phyloP scores from a whole-genome alignment of 1,140 invertebrate species.

The Philopotamus ludificatus region DNA sequence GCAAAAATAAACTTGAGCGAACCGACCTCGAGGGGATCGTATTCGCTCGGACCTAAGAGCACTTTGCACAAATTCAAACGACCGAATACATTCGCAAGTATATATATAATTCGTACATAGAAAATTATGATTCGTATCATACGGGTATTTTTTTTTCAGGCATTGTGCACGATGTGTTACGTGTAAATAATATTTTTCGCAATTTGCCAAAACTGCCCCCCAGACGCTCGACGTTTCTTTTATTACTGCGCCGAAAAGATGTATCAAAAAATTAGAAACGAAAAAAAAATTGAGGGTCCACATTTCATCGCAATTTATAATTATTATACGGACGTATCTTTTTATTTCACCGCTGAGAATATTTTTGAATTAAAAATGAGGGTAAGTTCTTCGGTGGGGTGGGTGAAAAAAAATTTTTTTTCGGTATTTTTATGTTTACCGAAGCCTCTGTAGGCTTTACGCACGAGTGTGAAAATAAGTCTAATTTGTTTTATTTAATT shows the following conservation, averaged over 20 bases:
- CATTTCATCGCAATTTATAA: constrained; percentile 38
- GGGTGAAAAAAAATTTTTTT: too few species aligned
- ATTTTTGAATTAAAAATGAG: constrained; percentile 40
- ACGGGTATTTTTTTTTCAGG: neutral
- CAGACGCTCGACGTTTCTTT: constrained; percentile 14
- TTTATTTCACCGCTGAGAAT: constrained; percentile 42
- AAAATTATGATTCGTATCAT: neutral
- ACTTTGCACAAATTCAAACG: constrained; percentile 14
- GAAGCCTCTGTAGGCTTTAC: constrained; percentile 26
- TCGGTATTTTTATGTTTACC: constrained; percentile 31
- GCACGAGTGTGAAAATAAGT: constrained; percentile 28
- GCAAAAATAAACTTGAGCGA: constrained; percentile 32
- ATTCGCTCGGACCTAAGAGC: neutral
- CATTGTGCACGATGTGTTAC: too few species aligned
- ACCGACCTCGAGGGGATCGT: neutral
- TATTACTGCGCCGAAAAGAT: constrained; percentile 7
- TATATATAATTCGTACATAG: constrained; percentile 8
- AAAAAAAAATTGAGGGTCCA: constrained; percentile 15
- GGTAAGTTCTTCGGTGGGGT: constrained; percentile 29
- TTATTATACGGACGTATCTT: constrained; percentile 36
- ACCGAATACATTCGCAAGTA: constrained; percentile 7
- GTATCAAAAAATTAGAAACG: constrained; percentile 12
- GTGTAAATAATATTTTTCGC: too few species aligned
- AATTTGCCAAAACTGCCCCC: constrained; percentile 29
- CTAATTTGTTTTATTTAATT: constrained; percentile 37